A percentile compares a stretch with the other conserved stretches of the same genome.
Conservation (phyloP, 1,140 invertebrate genomes). For the Matsumurasca onukii region DNA sequence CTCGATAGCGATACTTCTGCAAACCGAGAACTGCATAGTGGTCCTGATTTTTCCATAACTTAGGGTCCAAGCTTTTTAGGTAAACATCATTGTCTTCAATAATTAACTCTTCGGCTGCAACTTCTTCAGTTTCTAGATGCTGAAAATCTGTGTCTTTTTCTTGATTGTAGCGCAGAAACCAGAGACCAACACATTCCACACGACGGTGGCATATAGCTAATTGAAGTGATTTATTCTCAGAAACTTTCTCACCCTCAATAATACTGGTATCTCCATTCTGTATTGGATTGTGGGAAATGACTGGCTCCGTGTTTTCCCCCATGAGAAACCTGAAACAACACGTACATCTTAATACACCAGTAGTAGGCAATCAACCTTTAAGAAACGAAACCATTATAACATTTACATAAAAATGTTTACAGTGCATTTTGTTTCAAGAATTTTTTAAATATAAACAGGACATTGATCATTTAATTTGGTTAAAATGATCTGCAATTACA, state of each 20-base stretch:
- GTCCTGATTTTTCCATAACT: slow-evolving; percentile 95
- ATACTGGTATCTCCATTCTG: too few relatives aligned
- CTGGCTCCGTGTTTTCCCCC: background rate
- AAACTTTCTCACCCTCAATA: background rate
- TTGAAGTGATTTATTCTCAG: too few relatives aligned
- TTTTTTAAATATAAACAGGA: too few relatives aligned
- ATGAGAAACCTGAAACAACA: too few relatives aligned
- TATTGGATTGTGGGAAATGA: background rate
- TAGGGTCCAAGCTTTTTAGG: slow-evolving; percentile 88
- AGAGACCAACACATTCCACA: slow-evolving; percentile 43
- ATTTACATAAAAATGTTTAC: too few relatives aligned
- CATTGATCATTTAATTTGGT: too few relatives aligned
- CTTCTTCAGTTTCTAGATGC: slow-evolving; percentile 4
- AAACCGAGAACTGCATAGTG: slow-evolving; percentile 94
- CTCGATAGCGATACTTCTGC: slow-evolving; percentile 72
- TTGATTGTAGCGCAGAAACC: slow-evolving; percentile 37
- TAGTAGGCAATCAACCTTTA: too few relatives aligned
- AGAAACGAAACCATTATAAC: too few relatives aligned
- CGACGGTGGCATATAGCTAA: slow-evolving; percentile 11
- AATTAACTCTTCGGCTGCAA: background rate
- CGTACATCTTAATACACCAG: too few relatives aligned
- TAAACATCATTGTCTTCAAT: slow-evolving; percentile 80
- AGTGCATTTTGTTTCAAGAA: too few relatives aligned
- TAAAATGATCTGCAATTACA: too few relatives aligned
- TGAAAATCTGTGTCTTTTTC: slow-evolving; percentile 30